A percentile compares a stretch with the other conserved stretches of the same genome.
phyloP scores from a whole-genome alignment of 2,797 vertebrate genomes.

The Tragelaphus oryx region DNA sequence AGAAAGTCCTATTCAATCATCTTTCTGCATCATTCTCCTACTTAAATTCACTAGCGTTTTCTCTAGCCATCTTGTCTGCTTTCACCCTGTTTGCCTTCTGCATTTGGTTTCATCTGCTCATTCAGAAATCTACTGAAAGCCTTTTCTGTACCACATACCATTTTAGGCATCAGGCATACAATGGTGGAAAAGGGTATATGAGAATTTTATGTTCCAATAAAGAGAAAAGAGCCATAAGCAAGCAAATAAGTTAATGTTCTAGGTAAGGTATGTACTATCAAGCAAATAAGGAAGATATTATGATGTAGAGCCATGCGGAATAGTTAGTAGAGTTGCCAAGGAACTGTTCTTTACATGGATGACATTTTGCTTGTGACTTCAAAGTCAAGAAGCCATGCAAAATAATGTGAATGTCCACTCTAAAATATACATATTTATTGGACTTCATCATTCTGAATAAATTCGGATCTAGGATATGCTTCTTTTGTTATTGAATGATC shows the following conservation, averaged over 20 bases:
- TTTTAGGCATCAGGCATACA: not conserved
- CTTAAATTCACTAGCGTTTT: not conserved
- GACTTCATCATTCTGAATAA: not conserved
- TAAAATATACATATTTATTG: not conserved
- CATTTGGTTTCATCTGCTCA: not conserved
- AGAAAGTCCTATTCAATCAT: not conserved
- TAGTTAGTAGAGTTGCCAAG: not conserved
- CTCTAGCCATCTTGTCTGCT: not conserved
- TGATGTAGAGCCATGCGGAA: not conserved
- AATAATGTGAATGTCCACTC: not conserved
- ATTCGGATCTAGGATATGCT: not conserved
- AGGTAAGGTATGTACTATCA: not conserved
- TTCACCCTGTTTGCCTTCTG: not conserved
- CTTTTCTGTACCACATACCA: not conserved
- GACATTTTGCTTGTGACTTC: not conserved
- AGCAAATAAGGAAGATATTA: not conserved
- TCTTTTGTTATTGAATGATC: not conserved
- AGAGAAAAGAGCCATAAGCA: not conserved
- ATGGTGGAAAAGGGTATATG: not conserved
- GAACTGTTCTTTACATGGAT: not conserved
- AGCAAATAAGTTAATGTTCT: not conserved
- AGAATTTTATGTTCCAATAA: not conserved
- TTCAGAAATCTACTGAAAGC: not conserved
- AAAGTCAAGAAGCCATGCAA: not conserved
- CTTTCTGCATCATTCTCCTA: not conserved